Evolutionary conservation across 2,113 vertebrate species (phyloP).

Genomic region (Nicator chloris): DNA sequence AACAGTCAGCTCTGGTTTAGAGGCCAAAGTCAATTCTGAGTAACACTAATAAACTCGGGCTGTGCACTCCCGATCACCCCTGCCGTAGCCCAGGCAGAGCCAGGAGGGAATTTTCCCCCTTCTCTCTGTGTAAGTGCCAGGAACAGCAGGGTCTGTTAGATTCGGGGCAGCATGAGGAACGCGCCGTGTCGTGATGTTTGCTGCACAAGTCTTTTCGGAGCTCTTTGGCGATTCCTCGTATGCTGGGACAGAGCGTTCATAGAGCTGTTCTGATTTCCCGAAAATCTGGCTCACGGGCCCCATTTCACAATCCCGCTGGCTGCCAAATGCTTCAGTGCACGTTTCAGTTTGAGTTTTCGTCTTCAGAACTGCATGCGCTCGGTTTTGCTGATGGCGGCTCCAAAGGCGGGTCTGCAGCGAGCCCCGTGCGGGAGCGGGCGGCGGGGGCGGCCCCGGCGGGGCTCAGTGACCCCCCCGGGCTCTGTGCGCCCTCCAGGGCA

Average conservation of each 20-base stretch:
- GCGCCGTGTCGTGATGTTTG: not conserved
- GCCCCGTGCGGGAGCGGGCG: not conserved
- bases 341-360: not conserved
- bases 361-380: not conserved
- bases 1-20: not conserved
- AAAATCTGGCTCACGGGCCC: not conserved
- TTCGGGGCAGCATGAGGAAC: not conserved
- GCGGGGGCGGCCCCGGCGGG: not conserved
- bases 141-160: not conserved
- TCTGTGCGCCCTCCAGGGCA: not conserved
- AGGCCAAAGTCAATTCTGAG: not conserved
- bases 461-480: not conserved
- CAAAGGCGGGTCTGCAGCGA: not conserved
- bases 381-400: not conserved
- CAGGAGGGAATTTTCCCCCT: not conserved
- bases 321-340: not conserved
- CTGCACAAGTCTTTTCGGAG: not conserved
- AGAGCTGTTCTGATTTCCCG: not conserved
- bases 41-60: not conserved
- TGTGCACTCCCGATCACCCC: not conserved
- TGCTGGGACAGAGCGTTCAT: not conserved
- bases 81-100: not conserved
- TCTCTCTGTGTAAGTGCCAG: not conserved
- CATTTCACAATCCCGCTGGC: not conserved
- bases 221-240: not conserved